Conservation (phyloP, 2,797 vertebrate species). For the Dermochelys coriacea region DNA sequence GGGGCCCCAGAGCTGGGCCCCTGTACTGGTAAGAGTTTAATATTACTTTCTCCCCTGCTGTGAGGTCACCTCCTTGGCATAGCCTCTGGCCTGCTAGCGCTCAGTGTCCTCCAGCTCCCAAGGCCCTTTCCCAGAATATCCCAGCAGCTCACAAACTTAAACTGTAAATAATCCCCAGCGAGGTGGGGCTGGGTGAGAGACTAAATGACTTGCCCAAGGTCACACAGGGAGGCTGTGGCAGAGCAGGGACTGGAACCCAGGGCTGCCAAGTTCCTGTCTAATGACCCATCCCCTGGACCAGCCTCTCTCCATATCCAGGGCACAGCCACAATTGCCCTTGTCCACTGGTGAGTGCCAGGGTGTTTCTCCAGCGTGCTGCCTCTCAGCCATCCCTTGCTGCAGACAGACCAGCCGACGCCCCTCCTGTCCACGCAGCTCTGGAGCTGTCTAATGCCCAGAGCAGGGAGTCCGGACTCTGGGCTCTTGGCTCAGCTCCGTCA, state of each 20-base stretch:
- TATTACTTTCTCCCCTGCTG: too few relatives aligned
- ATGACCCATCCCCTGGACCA: not conserved
- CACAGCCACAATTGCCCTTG: not conserved
- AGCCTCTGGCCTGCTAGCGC: not conserved
- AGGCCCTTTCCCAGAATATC: too few relatives aligned
- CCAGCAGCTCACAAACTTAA: not conserved
- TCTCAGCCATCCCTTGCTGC: not conserved
- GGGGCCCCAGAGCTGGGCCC: too few relatives aligned
- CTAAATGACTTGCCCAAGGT: not conserved
- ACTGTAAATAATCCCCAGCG: not conserved
- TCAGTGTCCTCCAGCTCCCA: not conserved
- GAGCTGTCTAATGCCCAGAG: not conserved
- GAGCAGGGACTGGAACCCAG: not conserved
- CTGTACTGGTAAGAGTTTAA: too few relatives aligned
- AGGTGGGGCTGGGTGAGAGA: not conserved
- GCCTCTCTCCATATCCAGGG: not conserved
- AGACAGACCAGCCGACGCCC: not conserved
- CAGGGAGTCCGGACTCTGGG: not conserved
- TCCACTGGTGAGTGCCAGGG: not conserved
- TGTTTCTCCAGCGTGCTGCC: not conserved
- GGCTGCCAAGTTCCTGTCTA: not conserved
- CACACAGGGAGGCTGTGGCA: not conserved
- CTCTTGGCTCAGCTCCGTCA: not conserved
- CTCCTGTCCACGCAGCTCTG: not conserved
- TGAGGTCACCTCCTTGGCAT: not conserved